Percentiles rank a stretch among this genome's conserved stretches.
Conservation (phyloP, 2,888 invertebrate species). For the Petrolisthes manimaculis region DNA sequence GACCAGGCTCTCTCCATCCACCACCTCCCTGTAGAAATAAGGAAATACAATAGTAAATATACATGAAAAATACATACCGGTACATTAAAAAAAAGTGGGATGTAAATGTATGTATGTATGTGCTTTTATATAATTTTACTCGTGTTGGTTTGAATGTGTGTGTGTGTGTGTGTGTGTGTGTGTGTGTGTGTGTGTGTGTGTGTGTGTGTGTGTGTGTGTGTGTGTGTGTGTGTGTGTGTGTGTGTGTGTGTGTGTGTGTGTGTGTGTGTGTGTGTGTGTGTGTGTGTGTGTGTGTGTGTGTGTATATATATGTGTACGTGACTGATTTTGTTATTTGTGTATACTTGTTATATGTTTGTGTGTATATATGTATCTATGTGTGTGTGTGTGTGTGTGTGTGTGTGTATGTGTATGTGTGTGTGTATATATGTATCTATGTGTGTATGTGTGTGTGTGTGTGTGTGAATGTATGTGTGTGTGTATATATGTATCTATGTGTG, state of each 20-base stretch:
- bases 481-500: not conserved
- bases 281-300: not conserved
- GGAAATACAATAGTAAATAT: not conserved
- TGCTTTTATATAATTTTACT: not conserved
- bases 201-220: not conserved
- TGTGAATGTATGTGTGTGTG: not conserved
- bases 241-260: not conserved
- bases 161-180: not conserved
- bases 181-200: not conserved
- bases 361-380: not conserved
- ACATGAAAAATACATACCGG: not conserved
- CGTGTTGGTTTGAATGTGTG: not conserved
- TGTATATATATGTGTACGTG: not conserved
- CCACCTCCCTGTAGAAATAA: not conserved
- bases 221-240: not conserved
- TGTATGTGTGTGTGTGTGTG: not conserved
- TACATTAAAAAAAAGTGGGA: not conserved
- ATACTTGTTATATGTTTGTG: not conserved
- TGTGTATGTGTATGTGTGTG: not conserved
- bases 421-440: not conserved
- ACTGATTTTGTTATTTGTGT: not conserved
- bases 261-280: not conserved
- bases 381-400: not conserved
- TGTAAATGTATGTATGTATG: not conserved
- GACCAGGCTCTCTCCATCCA: not conserved